Evolutionary conservation across 2,888 invertebrate genomes (phyloP), one percentile per base, ranked within the genome.

Genomic region (Lepidochitona cinerea): DNA sequence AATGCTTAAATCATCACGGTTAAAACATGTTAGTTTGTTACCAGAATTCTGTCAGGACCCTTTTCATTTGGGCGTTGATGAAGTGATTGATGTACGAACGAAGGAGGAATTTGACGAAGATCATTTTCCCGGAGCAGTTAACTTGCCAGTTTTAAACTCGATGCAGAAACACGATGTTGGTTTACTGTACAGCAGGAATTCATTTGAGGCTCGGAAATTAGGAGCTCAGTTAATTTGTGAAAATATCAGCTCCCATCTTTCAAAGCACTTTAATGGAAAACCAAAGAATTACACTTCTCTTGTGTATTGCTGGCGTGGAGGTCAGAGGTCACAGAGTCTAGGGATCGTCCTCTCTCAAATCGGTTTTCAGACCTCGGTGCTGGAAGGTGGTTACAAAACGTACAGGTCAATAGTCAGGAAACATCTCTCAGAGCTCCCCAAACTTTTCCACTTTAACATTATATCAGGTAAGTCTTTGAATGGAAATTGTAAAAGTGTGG

Each of bases 261-360:
- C 80, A 0, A 70, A 72, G 18, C 77, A 83, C 73, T 80, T 85
- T 49, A 49, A 71, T 18, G 33, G 73, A 12, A 79, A 83, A 67
- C 64, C 76, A 18, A 65, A 73, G 18, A 78, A 81, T 9, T 84
- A 82, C 59, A 75, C 71, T 35, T 82, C 85, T 32, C 41, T 84
- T 35, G 65, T 84, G 12, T 84, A 83, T 67, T 84, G 83, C 70
- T 81, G 79, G 80, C 72, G 85, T 14, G 85, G 85, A 52, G 84
- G 85, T 68, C 82, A 83, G 70, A 78, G 83, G 75, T 85, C 85
- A 68, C 69, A 75, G 37, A 83, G 83, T 59, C 68, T 85, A 54
- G 82, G 77, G 0, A 74, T 81, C 0, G 77, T 85, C 26, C 72
- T 85, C 35, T 74, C 82, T 33, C 79, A 84, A 75, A 82, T 83